Evolutionary conservation across 2,888 invertebrate genomes (phyloP).

Genomic region (Xylota sylvarum): DNA sequence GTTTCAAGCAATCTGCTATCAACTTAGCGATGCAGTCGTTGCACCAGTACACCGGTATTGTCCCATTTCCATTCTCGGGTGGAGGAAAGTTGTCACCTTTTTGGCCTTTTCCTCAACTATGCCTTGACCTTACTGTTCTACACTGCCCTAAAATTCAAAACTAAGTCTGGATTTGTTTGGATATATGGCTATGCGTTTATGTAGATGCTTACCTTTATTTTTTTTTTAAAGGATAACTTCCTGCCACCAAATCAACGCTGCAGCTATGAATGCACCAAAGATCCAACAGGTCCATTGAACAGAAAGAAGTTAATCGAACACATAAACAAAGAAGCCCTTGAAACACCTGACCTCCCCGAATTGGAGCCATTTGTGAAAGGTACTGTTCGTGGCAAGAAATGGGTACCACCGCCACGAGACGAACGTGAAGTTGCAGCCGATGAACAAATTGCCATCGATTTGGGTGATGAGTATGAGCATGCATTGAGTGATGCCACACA

Average conservation of each 20-base stretch:
- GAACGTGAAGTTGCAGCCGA: conserved; percentile 92
- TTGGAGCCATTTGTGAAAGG: conserved; percentile 97
- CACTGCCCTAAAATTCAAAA: too few relatives aligned
- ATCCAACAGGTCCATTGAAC: conserved; percentile 97
- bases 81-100: too few relatives aligned
- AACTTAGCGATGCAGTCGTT: too few relatives aligned
- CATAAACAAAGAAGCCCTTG: conserved; percentile 98
- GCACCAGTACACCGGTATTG: too few relatives aligned
- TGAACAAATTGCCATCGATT: conserved; percentile 96
- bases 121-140: too few relatives aligned
- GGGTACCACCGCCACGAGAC: conserved; percentile 92
- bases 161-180: too few relatives aligned
- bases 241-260: conserved; percentile 98
- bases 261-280: conserved; percentile 98
- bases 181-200: too few relatives aligned
- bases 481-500: conserved; percentile 95
- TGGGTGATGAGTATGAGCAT: conserved; percentile 97
- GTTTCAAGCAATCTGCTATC: too few relatives aligned
- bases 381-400: conserved; percentile 95
- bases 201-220: too few relatives aligned
- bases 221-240: conserved; percentile 93
- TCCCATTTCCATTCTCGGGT: too few relatives aligned
- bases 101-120: too few relatives aligned
- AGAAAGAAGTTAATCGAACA: conserved; percentile 97
- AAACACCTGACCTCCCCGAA: conserved; percentile 99